A percentile compares a stretch with the other conserved stretches of the same genome.
These are phyloP conservation scores for Achroia grisella DNA, from an alignment of 1,140 invertebrate genomes.

Conservation along the genomic window DNA sequence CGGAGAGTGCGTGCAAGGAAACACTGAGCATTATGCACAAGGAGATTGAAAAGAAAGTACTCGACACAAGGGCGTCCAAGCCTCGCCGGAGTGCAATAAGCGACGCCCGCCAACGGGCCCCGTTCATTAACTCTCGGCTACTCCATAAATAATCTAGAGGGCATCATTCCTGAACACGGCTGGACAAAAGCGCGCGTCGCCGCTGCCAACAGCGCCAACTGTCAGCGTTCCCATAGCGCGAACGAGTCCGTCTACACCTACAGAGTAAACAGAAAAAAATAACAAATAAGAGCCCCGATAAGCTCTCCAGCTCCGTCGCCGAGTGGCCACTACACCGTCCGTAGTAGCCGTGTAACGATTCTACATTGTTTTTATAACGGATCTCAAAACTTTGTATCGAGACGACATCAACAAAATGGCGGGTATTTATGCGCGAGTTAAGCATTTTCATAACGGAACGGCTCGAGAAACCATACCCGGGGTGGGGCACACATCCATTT, in stretches of 20 bases:
- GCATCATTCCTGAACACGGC: slow-evolving; percentile 11
- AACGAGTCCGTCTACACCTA: slow-evolving; percentile 2
- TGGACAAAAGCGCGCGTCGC: slow-evolving; percentile 24
- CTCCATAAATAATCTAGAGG: slow-evolving; percentile 44
- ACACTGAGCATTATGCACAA: slow-evolving; percentile 61
- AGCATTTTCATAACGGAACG: slow-evolving; percentile 42
- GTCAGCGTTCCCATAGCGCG: slow-evolving; percentile 20
- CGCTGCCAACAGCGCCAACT: slow-evolving; percentile 10
- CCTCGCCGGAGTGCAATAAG: slow-evolving; percentile 55
- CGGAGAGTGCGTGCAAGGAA: slow-evolving; percentile 53
- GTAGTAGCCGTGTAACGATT: slow-evolving; percentile 21
- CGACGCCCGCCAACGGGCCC: slow-evolving; percentile 48
- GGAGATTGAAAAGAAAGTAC: slow-evolving; percentile 64
- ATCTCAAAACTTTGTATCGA: slow-evolving; percentile 5
- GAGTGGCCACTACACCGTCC: neutral
- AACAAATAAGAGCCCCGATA: slow-evolving; percentile 23
- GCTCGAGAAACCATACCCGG: slow-evolving; percentile 17
- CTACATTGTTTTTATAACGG: slow-evolving; percentile 45
- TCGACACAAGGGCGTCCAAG: slow-evolving; percentile 58
- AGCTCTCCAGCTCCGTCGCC: slow-evolving; percentile 2
- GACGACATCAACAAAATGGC: slow-evolving; percentile 31
- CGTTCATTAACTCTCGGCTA: slow-evolving; percentile 58
- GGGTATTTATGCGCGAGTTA: slow-evolving; percentile 29
- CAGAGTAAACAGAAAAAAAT: slow-evolving; percentile 34
- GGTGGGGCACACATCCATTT: slow-evolving; percentile 54